Evolutionary conservation across 2,888 invertebrate species (phyloP), one percentile per base, ranked within the genome.

Genomic region (Limnephilus auricula): DNA sequence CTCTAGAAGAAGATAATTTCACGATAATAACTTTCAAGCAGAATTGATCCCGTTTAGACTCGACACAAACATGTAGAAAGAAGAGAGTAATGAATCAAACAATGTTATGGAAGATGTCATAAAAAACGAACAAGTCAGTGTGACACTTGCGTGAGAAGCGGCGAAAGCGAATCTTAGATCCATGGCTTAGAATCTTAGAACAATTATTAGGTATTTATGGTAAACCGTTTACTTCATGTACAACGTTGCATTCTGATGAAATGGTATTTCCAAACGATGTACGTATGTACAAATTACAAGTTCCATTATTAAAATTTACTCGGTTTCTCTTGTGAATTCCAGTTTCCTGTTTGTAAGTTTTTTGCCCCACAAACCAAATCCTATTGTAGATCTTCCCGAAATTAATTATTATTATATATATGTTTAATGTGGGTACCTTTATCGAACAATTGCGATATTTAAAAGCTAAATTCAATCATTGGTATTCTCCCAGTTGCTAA

Each of bases 301-400:
- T 89, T 79, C 89, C 89, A 80, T 89, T 40, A 89, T 89, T 89
- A 45, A 18, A 25, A 65, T 89, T 45, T 79, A 89, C 79, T 45
- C 80, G 80, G 80, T 89, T 89, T 89, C 89, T 89, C 89, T 40
- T 31, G 89, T 89, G 4, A n/a, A 79, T 87, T 37, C 30, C 80
- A 34, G 32, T 89, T 80, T 89, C 80, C 40, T 80, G 45, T 31
- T 50, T 15, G 31, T 80, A 10, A 45, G 79, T 31, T 80, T 31
- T 80, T 80, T 80, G 34, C 45, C 45, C 25, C 18, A 37, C n/a
- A 79, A 87, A 65, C 6, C n/a, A 32, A 50, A 15, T 13, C 65
- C 65, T 65, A 87, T 78, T 78, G 87, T 78, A 31, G 50, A 50
- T 31, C 34, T 6, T 34, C 25, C 30, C 34, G n/a, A 15, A 31